Evolutionary conservation across 2,888 invertebrate genomes (phyloP).

Genomic region (Acanthosoma haemorrhoidale): DNA sequence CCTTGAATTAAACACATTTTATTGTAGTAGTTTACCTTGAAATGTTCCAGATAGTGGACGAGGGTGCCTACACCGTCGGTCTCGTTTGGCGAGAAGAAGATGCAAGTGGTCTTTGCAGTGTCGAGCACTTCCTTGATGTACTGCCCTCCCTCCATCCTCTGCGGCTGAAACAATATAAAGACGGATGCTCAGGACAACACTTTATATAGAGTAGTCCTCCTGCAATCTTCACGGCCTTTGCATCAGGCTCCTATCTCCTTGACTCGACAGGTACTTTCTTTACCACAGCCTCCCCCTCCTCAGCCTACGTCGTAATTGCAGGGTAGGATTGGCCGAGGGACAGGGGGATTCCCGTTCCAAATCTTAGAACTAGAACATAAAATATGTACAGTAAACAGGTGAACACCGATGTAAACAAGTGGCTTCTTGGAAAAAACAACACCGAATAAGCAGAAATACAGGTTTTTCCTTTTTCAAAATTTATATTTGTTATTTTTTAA

Average conservation of each 20-base stretch:
- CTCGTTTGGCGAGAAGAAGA: slow-evolving; percentile 81
- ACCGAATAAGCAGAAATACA: too few species aligned
- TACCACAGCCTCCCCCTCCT: too few species aligned
- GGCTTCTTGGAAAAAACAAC: too few species aligned
- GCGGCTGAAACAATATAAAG: slow-evolving; percentile 55
- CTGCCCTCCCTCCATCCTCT: slow-evolving; percentile 72
- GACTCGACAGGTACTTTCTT: neutral
- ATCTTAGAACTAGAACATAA: too few species aligned
- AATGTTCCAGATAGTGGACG: slow-evolving; percentile 80
- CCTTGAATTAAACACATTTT: too few species aligned
- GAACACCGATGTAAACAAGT: too few species aligned
- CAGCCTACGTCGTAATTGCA: neutral
- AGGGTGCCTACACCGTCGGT: slow-evolving; percentile 76
- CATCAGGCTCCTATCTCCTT: neutral
- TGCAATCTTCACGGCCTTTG: neutral
- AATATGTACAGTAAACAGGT: too few species aligned
- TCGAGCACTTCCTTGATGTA: slow-evolving; percentile 77
- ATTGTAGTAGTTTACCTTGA: slow-evolving; percentile 66
- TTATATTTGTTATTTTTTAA: too few species aligned
- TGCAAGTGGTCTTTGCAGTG: slow-evolving; percentile 68
- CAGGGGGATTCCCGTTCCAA: neutral
- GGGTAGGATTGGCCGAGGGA: neutral
- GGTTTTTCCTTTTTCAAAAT: too few species aligned
- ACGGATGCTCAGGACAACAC: neutral
- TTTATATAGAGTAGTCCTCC: neutral